Conservation (phyloP, 2,888 invertebrate species). For the Euphydryas editha region DNA sequence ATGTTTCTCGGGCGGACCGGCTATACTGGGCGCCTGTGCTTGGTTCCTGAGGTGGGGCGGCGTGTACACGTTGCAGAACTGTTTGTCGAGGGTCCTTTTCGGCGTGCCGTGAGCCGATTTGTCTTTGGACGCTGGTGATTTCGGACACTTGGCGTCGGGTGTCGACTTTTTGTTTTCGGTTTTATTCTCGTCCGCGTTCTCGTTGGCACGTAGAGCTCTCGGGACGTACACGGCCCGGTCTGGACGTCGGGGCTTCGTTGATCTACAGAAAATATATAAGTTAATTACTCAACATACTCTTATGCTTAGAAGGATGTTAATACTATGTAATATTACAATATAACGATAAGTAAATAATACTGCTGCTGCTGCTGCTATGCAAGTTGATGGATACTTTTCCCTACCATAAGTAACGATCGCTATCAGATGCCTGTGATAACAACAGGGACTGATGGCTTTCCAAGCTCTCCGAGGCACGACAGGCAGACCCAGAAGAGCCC, state of each 20-base stretch:
- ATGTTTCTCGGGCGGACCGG: conserved; percentile 54
- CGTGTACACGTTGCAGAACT: conserved; percentile 79
- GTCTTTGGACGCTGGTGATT: conserved; percentile 68
- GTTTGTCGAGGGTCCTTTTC: conserved; percentile 69
- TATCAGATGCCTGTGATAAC: too few species aligned
- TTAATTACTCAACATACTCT: too few species aligned
- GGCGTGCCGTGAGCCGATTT: conserved; percentile 70
- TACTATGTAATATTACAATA: too few species aligned
- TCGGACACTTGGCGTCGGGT: conserved; percentile 64
- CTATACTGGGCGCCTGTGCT: conserved; percentile 59
- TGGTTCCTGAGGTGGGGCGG: conserved; percentile 77
- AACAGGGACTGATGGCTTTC: too few species aligned
- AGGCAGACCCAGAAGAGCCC: too few species aligned
- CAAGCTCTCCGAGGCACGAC: too few species aligned
- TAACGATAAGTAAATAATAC: too few species aligned
- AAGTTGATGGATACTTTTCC: too few species aligned
- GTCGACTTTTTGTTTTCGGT: conserved; percentile 53
- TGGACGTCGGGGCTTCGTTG: conserved; percentile 85
- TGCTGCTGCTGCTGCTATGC: too few species aligned
- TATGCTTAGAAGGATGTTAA: too few species aligned
- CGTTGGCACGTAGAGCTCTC: conserved; percentile 84
- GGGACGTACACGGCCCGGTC: conserved; percentile 92
- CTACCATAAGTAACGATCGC: too few species aligned
- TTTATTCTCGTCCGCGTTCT: conserved; percentile 47
- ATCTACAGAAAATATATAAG: conserved; percentile 57